Percentiles rank a stretch among this genome's conserved stretches.
These are phyloP conservation scores for Microctonus hyperodae DNA, from an alignment of 2,888 invertebrate species.

Conservation along the genomic window DNA sequence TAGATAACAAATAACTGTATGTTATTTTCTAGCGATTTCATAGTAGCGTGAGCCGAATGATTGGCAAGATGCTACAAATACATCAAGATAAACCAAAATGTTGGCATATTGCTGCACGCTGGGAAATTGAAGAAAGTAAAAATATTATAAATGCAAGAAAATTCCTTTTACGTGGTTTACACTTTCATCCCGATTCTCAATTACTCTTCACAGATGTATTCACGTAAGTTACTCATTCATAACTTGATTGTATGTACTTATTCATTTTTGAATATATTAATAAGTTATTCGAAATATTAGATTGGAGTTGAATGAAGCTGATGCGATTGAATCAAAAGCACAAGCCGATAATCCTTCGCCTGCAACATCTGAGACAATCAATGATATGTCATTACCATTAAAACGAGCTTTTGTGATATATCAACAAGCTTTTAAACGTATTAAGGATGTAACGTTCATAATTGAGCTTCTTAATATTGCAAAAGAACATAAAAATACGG, in stretches of 20 bases:
- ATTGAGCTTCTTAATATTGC: slow-evolving; percentile 69
- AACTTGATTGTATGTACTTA: neutral
- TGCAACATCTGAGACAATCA: slow-evolving; percentile 17
- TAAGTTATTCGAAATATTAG: neutral
- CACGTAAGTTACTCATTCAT: slow-evolving; percentile 55
- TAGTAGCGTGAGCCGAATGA: slow-evolving; percentile 56
- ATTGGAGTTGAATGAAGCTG: slow-evolving; percentile 37
- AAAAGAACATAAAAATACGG: slow-evolving; percentile 69
- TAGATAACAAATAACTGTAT: neutral
- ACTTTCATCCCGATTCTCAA: slow-evolving; percentile 75
- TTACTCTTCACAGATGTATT: slow-evolving; percentile 76
- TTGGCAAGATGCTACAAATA: slow-evolving; percentile 66
- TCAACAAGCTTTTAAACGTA: slow-evolving; percentile 68
- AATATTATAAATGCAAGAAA: slow-evolving; percentile 75
- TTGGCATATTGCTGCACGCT: slow-evolving; percentile 83
- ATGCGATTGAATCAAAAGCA: slow-evolving; percentile 27
- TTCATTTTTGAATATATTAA: slow-evolving; percentile 22
- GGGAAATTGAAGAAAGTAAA: slow-evolving; percentile 75
- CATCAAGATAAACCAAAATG: slow-evolving; percentile 77
- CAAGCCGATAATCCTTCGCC: slow-evolving; percentile 10
- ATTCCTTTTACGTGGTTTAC: slow-evolving; percentile 77
- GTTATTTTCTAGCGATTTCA: slow-evolving; percentile 52
- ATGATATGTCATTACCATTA: slow-evolving; percentile 55
- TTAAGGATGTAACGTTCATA: slow-evolving; percentile 68
- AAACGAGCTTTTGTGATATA: slow-evolving; percentile 70